phyloP scores from a whole-genome alignment of 2,113 vertebrate species.

The Triplophysa siluroides region DNA sequence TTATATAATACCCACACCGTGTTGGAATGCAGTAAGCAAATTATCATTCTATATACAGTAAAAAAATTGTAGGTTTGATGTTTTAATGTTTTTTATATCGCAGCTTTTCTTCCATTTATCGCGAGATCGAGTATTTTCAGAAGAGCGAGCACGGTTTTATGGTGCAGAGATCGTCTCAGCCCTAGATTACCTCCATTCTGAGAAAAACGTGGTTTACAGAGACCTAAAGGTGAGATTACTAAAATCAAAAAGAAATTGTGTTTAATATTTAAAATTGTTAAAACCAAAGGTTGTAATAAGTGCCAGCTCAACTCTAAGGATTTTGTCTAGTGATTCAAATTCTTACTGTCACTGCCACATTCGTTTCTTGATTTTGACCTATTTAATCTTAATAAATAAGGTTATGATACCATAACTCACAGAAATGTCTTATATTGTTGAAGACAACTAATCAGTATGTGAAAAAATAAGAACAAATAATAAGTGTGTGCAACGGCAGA shows the following conservation, averaged over 20 bases:
- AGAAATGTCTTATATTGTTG: too few species aligned
- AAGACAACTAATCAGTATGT: too few species aligned
- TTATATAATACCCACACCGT: background rate
- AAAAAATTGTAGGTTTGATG: background rate
- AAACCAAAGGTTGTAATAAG: background rate
- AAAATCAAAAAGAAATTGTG: background rate
- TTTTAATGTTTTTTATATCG: background rate
- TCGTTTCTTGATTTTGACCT: too few species aligned
- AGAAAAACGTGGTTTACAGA: slow-evolving; percentile 95
- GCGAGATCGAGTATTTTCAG: slow-evolving; percentile 92
- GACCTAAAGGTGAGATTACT: slow-evolving; percentile 86
- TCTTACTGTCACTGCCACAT: too few species aligned
- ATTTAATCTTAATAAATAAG: too few species aligned
- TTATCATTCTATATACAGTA: background rate
- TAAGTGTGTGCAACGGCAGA: too few species aligned
- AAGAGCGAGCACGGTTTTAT: slow-evolving; percentile 93
- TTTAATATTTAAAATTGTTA: background rate
- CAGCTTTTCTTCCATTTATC: slow-evolving; percentile 96
- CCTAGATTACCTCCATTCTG: slow-evolving; percentile 91
- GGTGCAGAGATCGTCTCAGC: slow-evolving; percentile 96
- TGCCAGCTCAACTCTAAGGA: too few species aligned
- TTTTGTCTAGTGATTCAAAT: too few species aligned
- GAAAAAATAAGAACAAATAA: too few species aligned
- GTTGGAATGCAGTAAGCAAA: background rate
- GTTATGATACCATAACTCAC: too few species aligned